Percentiles rank a stretch among this genome's conserved stretches.
phyloP scores from a whole-genome alignment of 37 sponge, comb jelly and placozoan genomes.

The Bolinopsis microptera region DNA sequence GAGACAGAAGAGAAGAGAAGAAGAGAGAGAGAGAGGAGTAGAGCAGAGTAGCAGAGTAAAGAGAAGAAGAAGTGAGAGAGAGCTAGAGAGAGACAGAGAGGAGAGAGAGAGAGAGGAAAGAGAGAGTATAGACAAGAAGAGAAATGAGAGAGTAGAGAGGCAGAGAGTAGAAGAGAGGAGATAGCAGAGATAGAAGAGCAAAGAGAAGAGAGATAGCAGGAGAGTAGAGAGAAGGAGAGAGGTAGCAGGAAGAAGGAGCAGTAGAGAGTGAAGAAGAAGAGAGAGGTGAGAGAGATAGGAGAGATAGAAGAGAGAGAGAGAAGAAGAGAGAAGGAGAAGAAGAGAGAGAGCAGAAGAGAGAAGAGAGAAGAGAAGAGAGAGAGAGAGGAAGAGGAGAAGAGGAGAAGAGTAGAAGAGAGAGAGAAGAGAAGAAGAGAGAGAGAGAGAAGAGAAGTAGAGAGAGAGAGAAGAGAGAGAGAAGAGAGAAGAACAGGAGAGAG shows the following conservation, averaged over 20 bases:
- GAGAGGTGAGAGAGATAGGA: neutral
- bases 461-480: neutral
- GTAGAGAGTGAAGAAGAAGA: neutral
- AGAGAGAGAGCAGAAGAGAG: too few relatives aligned
- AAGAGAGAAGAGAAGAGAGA: neutral
- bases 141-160: neutral
- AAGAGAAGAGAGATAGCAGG: neutral
- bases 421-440: neutral
- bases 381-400: neutral
- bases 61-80: neutral
- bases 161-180: neutral
- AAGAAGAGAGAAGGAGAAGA: too few relatives aligned
- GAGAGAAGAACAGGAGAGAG: neutral
- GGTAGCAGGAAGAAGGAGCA: neutral
- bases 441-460: neutral
- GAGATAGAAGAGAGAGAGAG: too few relatives aligned
- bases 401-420: neutral
- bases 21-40: neutral
- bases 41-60: neutral
- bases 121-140: neutral
- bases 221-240: neutral
- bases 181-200: neutral
- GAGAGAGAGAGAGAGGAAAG: neutral
- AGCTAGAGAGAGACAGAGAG: neutral
- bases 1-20: neutral